Conservation (phyloP, 2,888 invertebrate species). For the Tetheella fluctuosa region DNA sequence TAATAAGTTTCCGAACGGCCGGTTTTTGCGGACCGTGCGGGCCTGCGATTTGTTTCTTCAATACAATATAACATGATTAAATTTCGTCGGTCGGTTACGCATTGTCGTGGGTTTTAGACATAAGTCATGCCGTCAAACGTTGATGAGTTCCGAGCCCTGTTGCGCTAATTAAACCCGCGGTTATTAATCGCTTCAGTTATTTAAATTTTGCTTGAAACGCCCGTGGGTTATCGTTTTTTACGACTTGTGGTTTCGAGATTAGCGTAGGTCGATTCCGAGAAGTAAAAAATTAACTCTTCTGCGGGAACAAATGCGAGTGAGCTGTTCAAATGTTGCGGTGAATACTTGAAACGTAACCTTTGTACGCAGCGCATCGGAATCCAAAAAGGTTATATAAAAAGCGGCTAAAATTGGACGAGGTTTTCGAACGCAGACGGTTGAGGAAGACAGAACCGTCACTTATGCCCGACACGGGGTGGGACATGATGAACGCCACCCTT, state of each 20-base stretch:
- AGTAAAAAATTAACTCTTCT: constrained; percentile 66
- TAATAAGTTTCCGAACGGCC: constrained; percentile 69
- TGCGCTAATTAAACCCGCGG: constrained; percentile 70
- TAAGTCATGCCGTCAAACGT: constrained; percentile 66
- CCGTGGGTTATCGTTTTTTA: constrained; percentile 70
- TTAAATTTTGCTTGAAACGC: constrained; percentile 67
- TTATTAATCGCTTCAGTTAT: constrained; percentile 78
- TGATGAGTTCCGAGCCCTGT: constrained; percentile 69
- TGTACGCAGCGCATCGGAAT: constrained; percentile 21
- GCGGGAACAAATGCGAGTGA: constrained; percentile 59
- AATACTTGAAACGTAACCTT: constrained; percentile 8
- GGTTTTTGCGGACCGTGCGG: constrained; percentile 76
- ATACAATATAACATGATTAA: constrained; percentile 54
- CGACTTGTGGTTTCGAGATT: constrained; percentile 73
- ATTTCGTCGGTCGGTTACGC: constrained; percentile 54
- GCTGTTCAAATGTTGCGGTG: constrained; percentile 46
- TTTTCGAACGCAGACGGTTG: constrained; percentile 71
- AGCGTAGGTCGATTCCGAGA: constrained; percentile 74
- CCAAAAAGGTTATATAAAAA: constrained; percentile 37
- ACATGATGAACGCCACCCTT: constrained; percentile 77
- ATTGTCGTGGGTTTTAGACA: constrained; percentile 59
- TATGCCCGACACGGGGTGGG: constrained; percentile 79
- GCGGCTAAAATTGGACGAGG: constrained; percentile 61
- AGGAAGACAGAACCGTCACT: constrained; percentile 77
- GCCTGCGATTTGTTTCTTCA: constrained; percentile 63